phyloP scores from a whole-genome alignment of 2,888 invertebrate genomes.

The Margaritifera margaritifera region DNA sequence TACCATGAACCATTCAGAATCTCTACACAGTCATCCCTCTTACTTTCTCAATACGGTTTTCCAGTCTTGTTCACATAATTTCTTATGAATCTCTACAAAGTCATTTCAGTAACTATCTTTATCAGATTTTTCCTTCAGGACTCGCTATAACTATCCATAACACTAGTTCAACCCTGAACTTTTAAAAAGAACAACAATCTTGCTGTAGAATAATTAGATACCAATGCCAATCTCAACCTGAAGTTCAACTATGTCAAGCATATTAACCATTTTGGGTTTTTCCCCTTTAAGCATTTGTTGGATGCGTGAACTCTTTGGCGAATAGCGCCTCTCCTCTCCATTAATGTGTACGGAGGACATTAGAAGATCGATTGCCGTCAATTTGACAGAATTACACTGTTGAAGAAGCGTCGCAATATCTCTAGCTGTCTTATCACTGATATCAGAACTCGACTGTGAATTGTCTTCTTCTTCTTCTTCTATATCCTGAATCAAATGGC shows the following conservation, averaged over 20 bases:
- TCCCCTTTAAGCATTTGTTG: slow-evolving; percentile 39
- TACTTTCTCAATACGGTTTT: too few species aligned
- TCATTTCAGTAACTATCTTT: too few species aligned
- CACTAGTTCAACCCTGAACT: too few species aligned
- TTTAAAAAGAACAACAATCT: too few species aligned
- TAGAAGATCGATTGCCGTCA: slow-evolving; percentile 34
- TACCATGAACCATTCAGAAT: too few species aligned
- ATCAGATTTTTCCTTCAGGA: too few species aligned
- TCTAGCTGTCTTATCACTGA: slow-evolving; percentile 17
- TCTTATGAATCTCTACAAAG: too few species aligned
- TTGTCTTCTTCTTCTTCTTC: slow-evolving; percentile 15
- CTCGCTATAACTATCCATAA: too few species aligned
- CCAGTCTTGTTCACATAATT: too few species aligned
- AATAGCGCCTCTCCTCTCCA: slow-evolving; percentile 20
- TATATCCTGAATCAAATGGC: slow-evolving; percentile 17
- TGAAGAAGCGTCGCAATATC: slow-evolving; percentile 24
- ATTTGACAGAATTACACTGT: slow-evolving; percentile 37
- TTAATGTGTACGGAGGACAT: slow-evolving; percentile 36
- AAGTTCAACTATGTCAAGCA: slow-evolving; percentile 36
- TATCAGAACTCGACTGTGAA: too few species aligned
- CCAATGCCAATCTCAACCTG: slow-evolving; percentile 32
- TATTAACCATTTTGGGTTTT: slow-evolving; percentile 28
- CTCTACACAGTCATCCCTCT: too few species aligned
- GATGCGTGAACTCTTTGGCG: slow-evolving; percentile 29
- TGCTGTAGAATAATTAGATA: too few species aligned